phyloP scores from a whole-genome alignment of 1,140 invertebrate genomes.

The Pseudomyrmex sp. region DNA sequence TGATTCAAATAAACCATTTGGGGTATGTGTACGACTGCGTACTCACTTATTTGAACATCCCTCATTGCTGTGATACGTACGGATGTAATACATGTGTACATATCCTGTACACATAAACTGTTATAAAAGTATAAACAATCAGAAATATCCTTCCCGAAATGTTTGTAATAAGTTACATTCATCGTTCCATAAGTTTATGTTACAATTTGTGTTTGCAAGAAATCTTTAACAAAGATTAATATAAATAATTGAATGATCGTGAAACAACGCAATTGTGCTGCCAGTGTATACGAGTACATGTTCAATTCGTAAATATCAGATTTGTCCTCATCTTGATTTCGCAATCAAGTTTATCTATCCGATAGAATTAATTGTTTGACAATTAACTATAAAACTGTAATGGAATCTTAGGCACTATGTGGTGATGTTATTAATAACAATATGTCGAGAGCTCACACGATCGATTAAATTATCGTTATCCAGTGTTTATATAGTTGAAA shows the following conservation, averaged over 20 bases:
- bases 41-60: slow-evolving; percentile 16
- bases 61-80: slow-evolving; percentile 20
- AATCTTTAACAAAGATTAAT: slow-evolving; percentile 37
- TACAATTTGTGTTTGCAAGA: slow-evolving; percentile 37
- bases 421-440: slow-evolving; percentile 66
- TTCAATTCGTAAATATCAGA: slow-evolving; percentile 19
- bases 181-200: slow-evolving; percentile 10
- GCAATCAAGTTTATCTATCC: slow-evolving; percentile 45
- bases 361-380: slow-evolving; percentile 29
- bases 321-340: slow-evolving; percentile 31
- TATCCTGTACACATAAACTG: slow-evolving; percentile 33
- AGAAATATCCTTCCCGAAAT: slow-evolving; percentile 42
- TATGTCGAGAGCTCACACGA: slow-evolving; percentile 26
- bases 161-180: slow-evolving; percentile 20
- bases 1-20: slow-evolving; percentile 74
- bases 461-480: slow-evolving; percentile 38
- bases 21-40: slow-evolving; percentile 35
- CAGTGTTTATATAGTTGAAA: slow-evolving; percentile 5
- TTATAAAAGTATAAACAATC: slow-evolving; percentile 45
- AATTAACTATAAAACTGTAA: slow-evolving; percentile 58
- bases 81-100: slow-evolving; percentile 25
- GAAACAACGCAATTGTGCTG: background rate
- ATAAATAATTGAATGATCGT: background rate
- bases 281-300: background rate
- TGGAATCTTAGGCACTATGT: slow-evolving; percentile 73